Percentiles rank a stretch among this genome's conserved stretches.
Conservation (phyloP, 2,888 invertebrate genomes). For the Cheilosia vernalis region DNA sequence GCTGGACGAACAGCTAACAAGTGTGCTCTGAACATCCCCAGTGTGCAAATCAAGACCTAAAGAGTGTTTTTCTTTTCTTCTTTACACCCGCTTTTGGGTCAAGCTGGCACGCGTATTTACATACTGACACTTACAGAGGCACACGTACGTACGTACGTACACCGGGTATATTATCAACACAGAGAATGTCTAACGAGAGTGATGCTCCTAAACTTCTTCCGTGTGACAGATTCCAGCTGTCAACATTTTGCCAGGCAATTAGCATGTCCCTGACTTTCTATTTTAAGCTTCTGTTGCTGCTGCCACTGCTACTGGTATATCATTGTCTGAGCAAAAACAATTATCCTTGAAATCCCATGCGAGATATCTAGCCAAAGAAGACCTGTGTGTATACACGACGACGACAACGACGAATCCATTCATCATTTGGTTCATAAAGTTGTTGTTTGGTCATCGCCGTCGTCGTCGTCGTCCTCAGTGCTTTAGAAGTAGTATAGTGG, state of each 20-base stretch:
- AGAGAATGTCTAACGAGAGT: slow-evolving; percentile 63
- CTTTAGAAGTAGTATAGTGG: background rate
- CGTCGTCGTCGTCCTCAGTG: background rate
- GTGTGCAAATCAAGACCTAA: slow-evolving; percentile 68
- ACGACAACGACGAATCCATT: slow-evolving; percentile 57
- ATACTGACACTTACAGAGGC: slow-evolving; percentile 39
- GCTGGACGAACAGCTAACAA: slow-evolving; percentile 19
- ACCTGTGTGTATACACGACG: slow-evolving; percentile 8
- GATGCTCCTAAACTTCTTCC: slow-evolving; percentile 67
- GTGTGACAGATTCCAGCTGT: slow-evolving; percentile 71
- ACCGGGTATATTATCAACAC: slow-evolving; percentile 44
- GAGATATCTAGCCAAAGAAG: slow-evolving; percentile 25
- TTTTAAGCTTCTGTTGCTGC: slow-evolving; percentile 51
- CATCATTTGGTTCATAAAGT: slow-evolving; percentile 73
- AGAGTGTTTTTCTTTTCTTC: slow-evolving; percentile 38
- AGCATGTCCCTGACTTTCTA: slow-evolving; percentile 74
- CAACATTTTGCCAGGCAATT: slow-evolving; percentile 71
- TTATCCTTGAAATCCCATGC: slow-evolving; percentile 71
- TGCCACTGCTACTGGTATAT: slow-evolving; percentile 35
- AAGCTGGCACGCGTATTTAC: slow-evolving; percentile 67
- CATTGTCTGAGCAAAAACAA: slow-evolving; percentile 69
- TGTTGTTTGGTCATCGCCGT: slow-evolving; percentile 24
- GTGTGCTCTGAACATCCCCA: slow-evolving; percentile 51
- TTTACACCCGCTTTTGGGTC: slow-evolving; percentile 51
- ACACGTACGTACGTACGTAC: too few relatives aligned